A percentile compares a stretch with the other conserved stretches of the same genome.
Conservation (phyloP, 2,797 vertebrate species). For the Takifugu rubripes region DNA sequence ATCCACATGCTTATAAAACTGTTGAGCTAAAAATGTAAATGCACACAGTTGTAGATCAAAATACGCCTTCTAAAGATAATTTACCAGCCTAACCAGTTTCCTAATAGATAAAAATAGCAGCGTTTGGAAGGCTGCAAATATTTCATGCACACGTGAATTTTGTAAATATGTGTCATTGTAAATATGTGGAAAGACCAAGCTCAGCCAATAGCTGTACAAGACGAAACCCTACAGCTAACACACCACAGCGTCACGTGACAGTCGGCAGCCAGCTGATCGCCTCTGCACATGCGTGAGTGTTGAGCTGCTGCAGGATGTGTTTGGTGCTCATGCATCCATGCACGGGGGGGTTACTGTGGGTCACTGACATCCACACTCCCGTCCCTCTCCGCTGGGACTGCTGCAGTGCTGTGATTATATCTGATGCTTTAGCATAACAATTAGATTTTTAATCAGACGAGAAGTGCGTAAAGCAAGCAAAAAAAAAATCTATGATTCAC, state of each 20-base stretch:
- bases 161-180: slow-evolving; percentile 14
- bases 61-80: too few species aligned
- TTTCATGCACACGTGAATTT: slow-evolving; percentile 16
- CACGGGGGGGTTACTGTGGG: slow-evolving; percentile 45
- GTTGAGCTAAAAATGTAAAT: too few species aligned
- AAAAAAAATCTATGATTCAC: not conserved
- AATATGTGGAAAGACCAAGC: slow-evolving; percentile 45
- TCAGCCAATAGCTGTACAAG: slow-evolving; percentile 56
- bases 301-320: slow-evolving; percentile 24
- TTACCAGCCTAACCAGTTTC: too few species aligned
- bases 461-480: too few species aligned
- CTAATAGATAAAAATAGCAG: not conserved
- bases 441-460: not conserved
- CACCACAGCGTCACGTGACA: slow-evolving; percentile 60
- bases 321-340: slow-evolving; percentile 29
- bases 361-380: slow-evolving; percentile 37
- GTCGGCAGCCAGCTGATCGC: slow-evolving; percentile 11
- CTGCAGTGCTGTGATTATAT: not conserved
- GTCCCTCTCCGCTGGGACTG: slow-evolving; percentile 7
- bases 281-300: slow-evolving; percentile 24
- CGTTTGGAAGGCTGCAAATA: not conserved
- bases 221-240: slow-evolving; percentile 32
- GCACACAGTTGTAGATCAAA: too few species aligned
- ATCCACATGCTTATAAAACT: not conserved
- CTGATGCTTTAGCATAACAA: not conserved